These are phyloP conservation scores for Platorchestia sp. DNA, from an alignment of 1,140 invertebrate species.

Conservation along the genomic window DNA sequence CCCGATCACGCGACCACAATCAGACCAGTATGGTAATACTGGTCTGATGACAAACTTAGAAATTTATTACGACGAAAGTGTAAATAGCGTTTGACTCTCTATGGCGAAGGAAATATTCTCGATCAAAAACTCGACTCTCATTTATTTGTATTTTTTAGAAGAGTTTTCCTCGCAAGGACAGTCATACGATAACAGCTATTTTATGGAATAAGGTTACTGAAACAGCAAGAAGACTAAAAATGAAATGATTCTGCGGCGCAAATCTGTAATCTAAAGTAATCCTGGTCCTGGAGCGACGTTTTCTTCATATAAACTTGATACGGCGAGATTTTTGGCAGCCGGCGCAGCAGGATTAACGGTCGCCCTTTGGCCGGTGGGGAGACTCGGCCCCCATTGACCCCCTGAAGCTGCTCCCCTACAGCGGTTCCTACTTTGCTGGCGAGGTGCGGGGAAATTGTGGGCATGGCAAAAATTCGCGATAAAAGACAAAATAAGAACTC, in stretches of 20 bases:
- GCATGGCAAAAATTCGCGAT: background rate
- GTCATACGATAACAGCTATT: background rate
- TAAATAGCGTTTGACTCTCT: background rate
- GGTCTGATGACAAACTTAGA: too few species aligned
- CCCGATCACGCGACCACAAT: too few species aligned
- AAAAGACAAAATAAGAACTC: background rate
- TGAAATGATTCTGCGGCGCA: background rate
- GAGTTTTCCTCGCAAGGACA: too few species aligned
- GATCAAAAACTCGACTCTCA: background rate
- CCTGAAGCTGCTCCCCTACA: background rate
- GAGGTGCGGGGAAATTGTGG: background rate
- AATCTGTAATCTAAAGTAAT: background rate
- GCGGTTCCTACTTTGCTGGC: conserved; percentile 4
- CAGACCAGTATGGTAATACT: too few species aligned
- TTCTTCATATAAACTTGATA: background rate
- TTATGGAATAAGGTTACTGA: background rate
- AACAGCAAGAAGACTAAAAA: background rate
- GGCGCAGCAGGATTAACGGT: background rate
- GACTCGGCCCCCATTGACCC: background rate
- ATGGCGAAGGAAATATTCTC: background rate
- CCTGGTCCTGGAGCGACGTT: background rate
- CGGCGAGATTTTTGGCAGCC: background rate
- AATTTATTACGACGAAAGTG: too few species aligned
- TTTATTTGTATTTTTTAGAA: background rate
- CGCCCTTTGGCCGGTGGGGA: background rate